Conservation (phyloP, 2,888 invertebrate species). For the Colletes collaris region DNA sequence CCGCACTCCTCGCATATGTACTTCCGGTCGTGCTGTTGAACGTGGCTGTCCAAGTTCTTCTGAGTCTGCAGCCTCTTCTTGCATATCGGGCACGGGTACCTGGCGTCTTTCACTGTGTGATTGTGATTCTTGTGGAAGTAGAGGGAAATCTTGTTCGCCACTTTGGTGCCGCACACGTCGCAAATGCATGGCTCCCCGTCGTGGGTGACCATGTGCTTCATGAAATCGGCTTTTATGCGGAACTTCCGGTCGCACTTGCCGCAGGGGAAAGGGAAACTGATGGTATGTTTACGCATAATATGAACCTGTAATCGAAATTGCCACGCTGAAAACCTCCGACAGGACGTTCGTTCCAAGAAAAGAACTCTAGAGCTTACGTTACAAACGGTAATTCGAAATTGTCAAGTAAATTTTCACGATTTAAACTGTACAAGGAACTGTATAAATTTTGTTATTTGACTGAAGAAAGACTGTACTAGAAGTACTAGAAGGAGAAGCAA, state of each 20-base stretch:
- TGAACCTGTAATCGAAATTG: constrained; percentile 56
- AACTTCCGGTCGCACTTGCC: constrained; percentile 67
- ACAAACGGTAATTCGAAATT: too few relatives aligned
- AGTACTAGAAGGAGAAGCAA: background rate
- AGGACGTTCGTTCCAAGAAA: background rate
- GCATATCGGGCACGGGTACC: constrained; percentile 57
- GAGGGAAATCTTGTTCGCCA: constrained; percentile 44
- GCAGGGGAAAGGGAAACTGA: constrained; percentile 53
- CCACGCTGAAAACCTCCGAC: background rate
- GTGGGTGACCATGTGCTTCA: constrained; percentile 62
- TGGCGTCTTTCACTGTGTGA: constrained; percentile 45
- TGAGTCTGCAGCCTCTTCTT: constrained; percentile 67
- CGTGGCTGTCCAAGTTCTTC: constrained; percentile 67
- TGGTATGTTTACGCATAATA: constrained; percentile 57
- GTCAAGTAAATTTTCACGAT: too few relatives aligned
- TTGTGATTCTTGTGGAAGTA: constrained; percentile 55
- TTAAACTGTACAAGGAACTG: too few relatives aligned
- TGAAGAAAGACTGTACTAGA: too few relatives aligned
- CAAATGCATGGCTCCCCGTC: constrained; percentile 68
- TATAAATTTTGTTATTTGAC: too few relatives aligned
- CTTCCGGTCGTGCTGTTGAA: constrained; percentile 61
- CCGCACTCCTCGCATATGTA: constrained; percentile 67
- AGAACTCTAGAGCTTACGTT: background rate
- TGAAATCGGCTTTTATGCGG: constrained; percentile 54
- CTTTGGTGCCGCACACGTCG: constrained; percentile 48